These are phyloP conservation scores for Marasmarcha lunaedactyla DNA, from an alignment of 2,888 invertebrate genomes.

Conservation along the genomic window DNA sequence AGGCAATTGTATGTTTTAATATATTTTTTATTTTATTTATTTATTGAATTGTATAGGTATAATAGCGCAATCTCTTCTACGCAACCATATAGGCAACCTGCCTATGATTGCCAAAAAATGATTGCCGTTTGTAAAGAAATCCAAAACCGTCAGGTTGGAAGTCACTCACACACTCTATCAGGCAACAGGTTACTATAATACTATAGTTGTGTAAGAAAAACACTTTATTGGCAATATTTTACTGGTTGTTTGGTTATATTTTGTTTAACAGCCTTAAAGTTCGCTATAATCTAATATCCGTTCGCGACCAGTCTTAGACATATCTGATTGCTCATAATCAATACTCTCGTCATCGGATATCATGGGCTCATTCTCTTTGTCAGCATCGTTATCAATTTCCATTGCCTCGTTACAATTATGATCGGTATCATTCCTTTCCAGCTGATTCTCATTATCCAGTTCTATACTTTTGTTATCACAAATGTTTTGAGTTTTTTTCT, in stretches of 20 bases:
- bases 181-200: constrained; percentile 1
- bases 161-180: background rate
- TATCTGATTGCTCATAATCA: background rate
- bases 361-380: constrained; percentile 1
- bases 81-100: too few relatives aligned
- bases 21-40: too few relatives aligned
- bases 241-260: background rate
- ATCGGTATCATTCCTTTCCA: background rate
- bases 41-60: too few relatives aligned
- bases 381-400: constrained; percentile 1
- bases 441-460: background rate
- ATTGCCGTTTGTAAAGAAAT: background rate
- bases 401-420: background rate
- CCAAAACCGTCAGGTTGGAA: background rate
- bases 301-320: background rate
- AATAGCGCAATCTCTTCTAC: too few relatives aligned
- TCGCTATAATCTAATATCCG: background rate
- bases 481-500: background rate
- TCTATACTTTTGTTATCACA: constrained; percentile 1
- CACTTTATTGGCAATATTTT: constrained; percentile 1
- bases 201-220: background rate
- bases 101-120: too few relatives aligned
- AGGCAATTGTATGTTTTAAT: too few relatives aligned
- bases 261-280: background rate
- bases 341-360: background rate